phyloP scores from a whole-genome alignment of 2,797 vertebrate species.

The Leucoraja ocellata region DNA sequence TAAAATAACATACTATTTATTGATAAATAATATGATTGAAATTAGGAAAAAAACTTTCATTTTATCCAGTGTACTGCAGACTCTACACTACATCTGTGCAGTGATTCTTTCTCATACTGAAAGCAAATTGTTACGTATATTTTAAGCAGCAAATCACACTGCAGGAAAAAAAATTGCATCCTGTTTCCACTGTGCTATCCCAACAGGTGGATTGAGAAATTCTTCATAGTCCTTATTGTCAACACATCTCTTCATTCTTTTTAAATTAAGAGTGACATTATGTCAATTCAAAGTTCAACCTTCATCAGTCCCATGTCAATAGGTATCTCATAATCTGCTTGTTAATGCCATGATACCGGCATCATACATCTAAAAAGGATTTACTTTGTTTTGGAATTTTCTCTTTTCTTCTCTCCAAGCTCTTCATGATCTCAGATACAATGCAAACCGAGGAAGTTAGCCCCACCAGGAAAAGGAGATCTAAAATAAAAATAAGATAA shows the following conservation, averaged over 20 bases:
- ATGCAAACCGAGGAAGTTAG: slow-evolving; percentile 89
- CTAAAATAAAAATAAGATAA: slow-evolving; percentile 53
- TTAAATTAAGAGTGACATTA: slow-evolving; percentile 53
- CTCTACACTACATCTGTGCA: slow-evolving; percentile 15
- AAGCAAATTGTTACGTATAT: slow-evolving; percentile 41
- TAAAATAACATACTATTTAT: slow-evolving; percentile 59
- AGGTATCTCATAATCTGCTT: slow-evolving; percentile 54
- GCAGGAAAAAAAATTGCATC: slow-evolving; percentile 14
- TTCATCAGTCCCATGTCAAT: slow-evolving; percentile 48
- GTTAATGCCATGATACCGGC: slow-evolving; percentile 60
- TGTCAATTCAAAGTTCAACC: slow-evolving; percentile 50
- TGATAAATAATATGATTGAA: slow-evolving; percentile 59
- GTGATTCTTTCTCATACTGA: slow-evolving; percentile 49
- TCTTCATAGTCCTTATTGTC: slow-evolving; percentile 10
- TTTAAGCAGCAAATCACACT: slow-evolving; percentile 47
- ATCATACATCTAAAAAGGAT: slow-evolving; percentile 89
- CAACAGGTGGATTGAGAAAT: slow-evolving; percentile 24
- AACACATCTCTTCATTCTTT: slow-evolving; percentile 38
- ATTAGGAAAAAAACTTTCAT: slow-evolving; percentile 40
- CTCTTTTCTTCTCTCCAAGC: slow-evolving; percentile 69
- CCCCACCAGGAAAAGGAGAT: slow-evolving; percentile 81
- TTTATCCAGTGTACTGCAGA: slow-evolving; percentile 41
- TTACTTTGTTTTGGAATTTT: slow-evolving; percentile 55
- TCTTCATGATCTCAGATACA: slow-evolving; percentile 86
- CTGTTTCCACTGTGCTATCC: slow-evolving; percentile 20